Base-by-base conservation (phyloP, 1,140 invertebrate genomes). In the Idris sp. region DNA sequence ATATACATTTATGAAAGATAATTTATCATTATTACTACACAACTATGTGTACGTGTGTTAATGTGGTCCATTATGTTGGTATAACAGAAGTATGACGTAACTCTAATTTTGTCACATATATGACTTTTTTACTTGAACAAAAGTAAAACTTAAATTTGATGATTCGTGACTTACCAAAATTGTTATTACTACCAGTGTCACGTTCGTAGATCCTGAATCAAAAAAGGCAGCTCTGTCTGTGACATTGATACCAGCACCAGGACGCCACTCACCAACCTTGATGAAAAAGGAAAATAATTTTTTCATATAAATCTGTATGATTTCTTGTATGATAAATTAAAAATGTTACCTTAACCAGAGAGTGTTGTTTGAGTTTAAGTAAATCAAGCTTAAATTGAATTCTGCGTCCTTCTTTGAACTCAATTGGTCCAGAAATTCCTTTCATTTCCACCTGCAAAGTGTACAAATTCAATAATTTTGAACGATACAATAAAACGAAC, bases 341-440 rank as follows among this genome's bases (percentile, higher is more conserved):
- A 28, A 44, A 71, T 58, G 62, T 71, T 68, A 74, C 86, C 84
- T 92, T 91, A n/a, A 92, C 90, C 2, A 94, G 79, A 2, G 91
- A 89, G 77, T 92, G 91, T 72, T 92, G 91, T 73, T 92, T 92
- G 46, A 95, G 87, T 84, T 94, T 94, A 30, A 94, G 87, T n/a
- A 95, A 84, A 79, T 94, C 93, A 40, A 95, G 87, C 78, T 93
- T 93, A 78, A 94, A 93, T 74, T 92, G 90, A 41, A 91, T 91
- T 61, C 94, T 87, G 46, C 90, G 89, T 0, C 93, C 93, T 84
- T 94, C 92, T 79, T 93, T 93, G 83, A 95, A 95, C 74, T 92
- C 91, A 56, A 95, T 91, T 9, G 91, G 92, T 0, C 94, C 94
- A 19, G 92, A 93, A 54, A 94, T 84, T 1, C 94, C 94, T 83